Percentiles rank a stretch among this genome's conserved stretches.
These are phyloP conservation scores for Castor canadensis DNA, from an alignment of 2,113 vertebrate species.

Conservation along the genomic window DNA sequence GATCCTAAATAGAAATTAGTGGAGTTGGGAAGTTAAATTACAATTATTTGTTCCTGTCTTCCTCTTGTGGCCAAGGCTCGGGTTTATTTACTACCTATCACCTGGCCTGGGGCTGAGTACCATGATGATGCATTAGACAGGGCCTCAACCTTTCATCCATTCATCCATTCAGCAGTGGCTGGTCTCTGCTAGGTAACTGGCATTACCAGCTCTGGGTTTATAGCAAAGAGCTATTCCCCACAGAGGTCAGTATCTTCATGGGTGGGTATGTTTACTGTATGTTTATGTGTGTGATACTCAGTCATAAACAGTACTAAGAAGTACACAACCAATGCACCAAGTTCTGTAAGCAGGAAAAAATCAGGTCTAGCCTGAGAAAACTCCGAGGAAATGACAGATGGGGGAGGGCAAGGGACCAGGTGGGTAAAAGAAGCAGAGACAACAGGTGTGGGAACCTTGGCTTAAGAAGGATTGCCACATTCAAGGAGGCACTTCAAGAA, in stretches of 20 bases:
- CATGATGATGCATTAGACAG: not conserved
- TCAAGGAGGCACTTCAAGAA: not conserved
- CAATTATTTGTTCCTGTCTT: too few relatives aligned
- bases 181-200: not conserved
- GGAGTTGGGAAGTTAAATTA: too few relatives aligned
- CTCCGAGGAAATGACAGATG: not conserved
- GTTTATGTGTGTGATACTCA: not conserved
- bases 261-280: not conserved
- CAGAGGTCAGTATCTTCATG: not conserved
- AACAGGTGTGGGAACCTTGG: not conserved
- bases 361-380: not conserved
- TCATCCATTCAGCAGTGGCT: not conserved
- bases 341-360: not conserved
- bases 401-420: not conserved
- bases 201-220: not conserved
- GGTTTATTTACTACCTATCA: not conserved
- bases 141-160: not conserved
- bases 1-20: too few relatives aligned
- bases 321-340: not conserved
- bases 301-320: not conserved
- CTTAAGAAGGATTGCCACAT: not conserved
- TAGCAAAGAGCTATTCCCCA: not conserved
- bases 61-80: too few relatives aligned
- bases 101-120: not conserved
- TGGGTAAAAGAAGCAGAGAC: not conserved